A percentile compares a stretch with the other conserved stretches of the same genome.
Evolutionary conservation across 2,797 vertebrate species (phyloP).

Genomic region (Leptodactylus fallax): DNA sequence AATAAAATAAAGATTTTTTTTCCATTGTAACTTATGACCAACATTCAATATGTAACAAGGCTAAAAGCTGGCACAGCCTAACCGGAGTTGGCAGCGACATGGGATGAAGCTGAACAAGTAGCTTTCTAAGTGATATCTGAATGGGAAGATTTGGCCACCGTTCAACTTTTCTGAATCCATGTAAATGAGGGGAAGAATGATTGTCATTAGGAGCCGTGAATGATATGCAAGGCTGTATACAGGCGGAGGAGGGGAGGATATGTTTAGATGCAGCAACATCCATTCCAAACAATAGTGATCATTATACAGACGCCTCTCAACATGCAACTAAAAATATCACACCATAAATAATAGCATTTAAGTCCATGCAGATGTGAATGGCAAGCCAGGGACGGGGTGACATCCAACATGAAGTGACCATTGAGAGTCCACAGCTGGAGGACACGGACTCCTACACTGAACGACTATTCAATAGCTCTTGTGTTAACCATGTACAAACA

Average conservation of each 20-base stretch:
- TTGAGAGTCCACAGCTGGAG: not conserved
- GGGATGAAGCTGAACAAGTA: conserved; percentile 83
- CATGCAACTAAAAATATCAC: conserved; percentile 48
- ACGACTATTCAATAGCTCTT: not conserved
- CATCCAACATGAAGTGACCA: conserved; percentile 39
- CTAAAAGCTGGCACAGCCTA: conserved; percentile 77
- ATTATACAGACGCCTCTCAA: conserved; percentile 38
- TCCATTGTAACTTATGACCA: conserved; percentile 76
- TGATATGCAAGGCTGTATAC: conserved; percentile 59
- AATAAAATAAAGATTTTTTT: conserved; percentile 67
- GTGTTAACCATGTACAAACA: not conserved
- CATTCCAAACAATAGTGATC: conserved; percentile 45
- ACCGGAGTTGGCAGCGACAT: conserved; percentile 77
- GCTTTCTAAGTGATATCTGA: conserved; percentile 83
- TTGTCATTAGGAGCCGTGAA: conserved; percentile 77
- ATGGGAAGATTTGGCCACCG: conserved; percentile 79
- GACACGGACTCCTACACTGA: too few relatives aligned
- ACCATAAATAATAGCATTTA: conserved; percentile 41
- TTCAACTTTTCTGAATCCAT: conserved; percentile 77
- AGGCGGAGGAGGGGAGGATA: conserved; percentile 37
- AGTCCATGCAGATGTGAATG: conserved; percentile 53
- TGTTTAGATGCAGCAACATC: conserved; percentile 52
- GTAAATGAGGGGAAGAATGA: conserved; percentile 81
- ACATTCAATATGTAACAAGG: conserved; percentile 81
- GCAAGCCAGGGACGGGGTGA: not conserved